Conservation (phyloP, 2,888 invertebrate genomes). For the Beris chalybata region DNA sequence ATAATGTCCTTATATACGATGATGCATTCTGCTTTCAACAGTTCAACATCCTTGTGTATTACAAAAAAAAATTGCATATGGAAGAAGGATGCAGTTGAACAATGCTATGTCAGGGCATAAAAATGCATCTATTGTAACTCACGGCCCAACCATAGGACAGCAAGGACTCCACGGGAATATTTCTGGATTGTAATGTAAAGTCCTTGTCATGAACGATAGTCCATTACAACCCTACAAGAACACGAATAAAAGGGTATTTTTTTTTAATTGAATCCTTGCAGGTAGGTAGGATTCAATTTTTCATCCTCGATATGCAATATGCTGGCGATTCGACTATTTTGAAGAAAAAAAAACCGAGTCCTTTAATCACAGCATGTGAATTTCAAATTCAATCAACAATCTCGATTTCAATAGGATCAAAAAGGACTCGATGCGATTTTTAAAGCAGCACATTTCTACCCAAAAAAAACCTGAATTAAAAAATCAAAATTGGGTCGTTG, state of each 20-base stretch:
- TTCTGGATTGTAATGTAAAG: too few relatives aligned
- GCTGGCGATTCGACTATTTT: neutral
- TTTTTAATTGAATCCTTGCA: slow-evolving; percentile 5
- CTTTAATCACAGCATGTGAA: slow-evolving; percentile 31
- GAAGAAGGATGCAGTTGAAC: too few relatives aligned
- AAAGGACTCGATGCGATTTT: slow-evolving; percentile 15
- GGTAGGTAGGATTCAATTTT: slow-evolving; percentile 5
- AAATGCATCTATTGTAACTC: too few relatives aligned
- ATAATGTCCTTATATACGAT: too few relatives aligned
- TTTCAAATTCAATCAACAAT: slow-evolving; percentile 8
- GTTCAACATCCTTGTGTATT: too few relatives aligned
- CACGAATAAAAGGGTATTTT: slow-evolving; percentile 1
- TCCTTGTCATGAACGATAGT: too few relatives aligned
- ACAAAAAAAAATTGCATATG: too few relatives aligned
- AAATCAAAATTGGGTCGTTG: slow-evolving; percentile 21
- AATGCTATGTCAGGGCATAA: too few relatives aligned
- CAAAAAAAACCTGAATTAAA: slow-evolving; percentile 15
- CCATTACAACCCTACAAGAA: too few relatives aligned
- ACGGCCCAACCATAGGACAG: too few relatives aligned
- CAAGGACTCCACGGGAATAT: too few relatives aligned
- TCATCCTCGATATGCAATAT: neutral
- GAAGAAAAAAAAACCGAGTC: neutral
- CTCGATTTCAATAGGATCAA: slow-evolving; percentile 10
- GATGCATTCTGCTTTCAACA: too few relatives aligned
- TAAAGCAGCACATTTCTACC: slow-evolving; percentile 11